Conservation (phyloP, 2,888 invertebrate species). For the Piscicola geometra region DNA sequence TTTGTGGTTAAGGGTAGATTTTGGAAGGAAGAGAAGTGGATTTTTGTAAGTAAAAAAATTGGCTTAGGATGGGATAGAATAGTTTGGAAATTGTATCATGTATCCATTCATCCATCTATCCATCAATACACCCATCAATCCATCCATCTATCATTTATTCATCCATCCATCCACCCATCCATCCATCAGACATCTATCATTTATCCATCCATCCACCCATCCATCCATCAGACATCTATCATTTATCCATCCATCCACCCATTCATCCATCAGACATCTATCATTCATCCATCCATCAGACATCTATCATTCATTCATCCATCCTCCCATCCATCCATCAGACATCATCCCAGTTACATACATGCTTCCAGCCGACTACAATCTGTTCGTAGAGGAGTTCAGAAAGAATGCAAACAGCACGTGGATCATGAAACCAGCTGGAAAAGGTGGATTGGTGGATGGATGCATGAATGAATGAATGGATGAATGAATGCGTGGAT, state of each 20-base stretch:
- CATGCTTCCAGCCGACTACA: slow-evolving; percentile 89
- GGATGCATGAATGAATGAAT: not conserved
- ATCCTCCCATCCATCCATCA: slow-evolving; percentile 38
- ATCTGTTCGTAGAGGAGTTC: slow-evolving; percentile 93
- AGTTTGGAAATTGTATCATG: no score
- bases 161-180: no score
- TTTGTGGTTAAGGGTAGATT: no score
- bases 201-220: no score
- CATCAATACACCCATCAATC: no score
- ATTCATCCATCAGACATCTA: not conserved
- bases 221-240: not conserved
- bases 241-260: not conserved
- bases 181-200: no score
- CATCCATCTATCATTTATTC: no score
- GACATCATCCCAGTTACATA: slow-evolving; percentile 91
- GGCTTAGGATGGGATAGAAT: not conserved
- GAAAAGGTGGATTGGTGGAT: slow-evolving; percentile 64
- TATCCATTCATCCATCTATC: no score
- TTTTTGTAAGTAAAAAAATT: no score
- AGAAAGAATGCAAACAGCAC: slow-evolving; percentile 86
- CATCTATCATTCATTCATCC: not conserved
- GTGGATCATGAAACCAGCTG: slow-evolving; percentile 97
- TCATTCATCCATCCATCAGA: not conserved
- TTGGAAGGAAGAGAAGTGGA: no score
- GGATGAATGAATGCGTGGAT: not conserved